These are phyloP conservation scores for Odontothrips loti DNA, from an alignment of 2,888 invertebrate genomes.

Conservation along the genomic window DNA sequence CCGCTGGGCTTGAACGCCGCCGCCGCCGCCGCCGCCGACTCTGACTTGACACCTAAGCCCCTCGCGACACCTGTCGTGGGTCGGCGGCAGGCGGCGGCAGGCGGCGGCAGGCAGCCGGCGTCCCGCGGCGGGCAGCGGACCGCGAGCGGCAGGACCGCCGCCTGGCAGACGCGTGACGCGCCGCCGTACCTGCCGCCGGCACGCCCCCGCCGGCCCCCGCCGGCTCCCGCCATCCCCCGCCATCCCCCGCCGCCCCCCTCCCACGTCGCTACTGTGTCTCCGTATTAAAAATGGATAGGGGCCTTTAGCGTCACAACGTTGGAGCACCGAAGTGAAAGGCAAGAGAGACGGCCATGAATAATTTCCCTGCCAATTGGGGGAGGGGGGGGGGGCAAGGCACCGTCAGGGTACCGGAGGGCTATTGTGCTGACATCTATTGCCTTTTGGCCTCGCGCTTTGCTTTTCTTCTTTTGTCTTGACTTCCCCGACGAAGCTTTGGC, in stretches of 20 bases:
- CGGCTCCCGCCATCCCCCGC: background rate
- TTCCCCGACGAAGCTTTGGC: too few relatives aligned
- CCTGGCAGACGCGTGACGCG: background rate
- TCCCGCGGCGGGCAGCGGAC: too few relatives aligned
- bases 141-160: too few relatives aligned
- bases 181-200: background rate
- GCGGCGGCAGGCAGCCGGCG: too few relatives aligned
- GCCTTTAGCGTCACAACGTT: constrained; percentile 22
- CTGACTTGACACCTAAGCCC: too few relatives aligned
- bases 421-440: constrained; percentile 23
- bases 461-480: constrained; percentile 7
- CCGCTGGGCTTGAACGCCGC: too few relatives aligned
- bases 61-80: too few relatives aligned
- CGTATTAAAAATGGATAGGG: constrained; percentile 24
- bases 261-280: background rate
- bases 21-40: too few relatives aligned
- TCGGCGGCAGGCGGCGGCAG: too few relatives aligned
- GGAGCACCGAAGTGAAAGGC: constrained; percentile 25
- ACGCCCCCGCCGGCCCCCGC: background rate
- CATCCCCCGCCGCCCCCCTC: background rate
- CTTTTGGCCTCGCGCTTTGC: background rate
- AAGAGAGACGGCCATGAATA: constrained; percentile 22
- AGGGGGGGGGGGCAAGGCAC: background rate
- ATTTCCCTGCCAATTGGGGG: constrained; percentile 24
- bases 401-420: background rate